Conservation (phyloP, 2,113 vertebrate genomes). For the Sander lucioperca region DNA sequence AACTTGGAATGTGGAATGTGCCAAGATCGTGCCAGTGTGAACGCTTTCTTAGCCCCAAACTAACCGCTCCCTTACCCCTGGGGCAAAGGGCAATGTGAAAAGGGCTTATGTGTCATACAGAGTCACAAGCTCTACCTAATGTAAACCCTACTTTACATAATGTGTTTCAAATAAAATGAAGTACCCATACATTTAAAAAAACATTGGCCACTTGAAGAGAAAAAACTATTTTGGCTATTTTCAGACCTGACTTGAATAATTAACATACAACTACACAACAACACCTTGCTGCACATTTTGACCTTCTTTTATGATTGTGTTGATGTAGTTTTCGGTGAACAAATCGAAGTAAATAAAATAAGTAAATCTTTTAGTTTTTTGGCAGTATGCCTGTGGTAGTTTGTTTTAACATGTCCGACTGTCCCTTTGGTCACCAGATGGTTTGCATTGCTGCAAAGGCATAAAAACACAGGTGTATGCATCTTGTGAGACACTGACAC, state of each 20-base stretch:
- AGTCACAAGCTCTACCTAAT: not conserved
- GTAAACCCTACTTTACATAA: not conserved
- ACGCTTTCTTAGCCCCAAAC: too few species aligned
- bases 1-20: too few species aligned
- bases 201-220: not conserved
- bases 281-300: not conserved
- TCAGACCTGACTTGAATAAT: not conserved
- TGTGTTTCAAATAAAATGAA: not conserved
- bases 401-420: not conserved
- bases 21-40: too few species aligned
- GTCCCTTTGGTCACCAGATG: conserved; percentile 17
- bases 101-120: not conserved
- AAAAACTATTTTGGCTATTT: not conserved
- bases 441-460: conserved; percentile 5
- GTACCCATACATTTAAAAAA: not conserved
- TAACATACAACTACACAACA: not conserved
- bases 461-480: conserved; percentile 9
- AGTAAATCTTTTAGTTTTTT: not conserved
- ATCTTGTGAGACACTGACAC: conserved; percentile 28
- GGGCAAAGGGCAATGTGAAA: too few species aligned
- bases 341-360: not conserved
- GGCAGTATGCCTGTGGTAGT: not conserved
- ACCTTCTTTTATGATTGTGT: not conserved
- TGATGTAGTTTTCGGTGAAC: not conserved
- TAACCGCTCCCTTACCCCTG: too few species aligned